Conservation (phyloP, 2,797 vertebrate species). For the Yasuhikotakia modesta region DNA sequence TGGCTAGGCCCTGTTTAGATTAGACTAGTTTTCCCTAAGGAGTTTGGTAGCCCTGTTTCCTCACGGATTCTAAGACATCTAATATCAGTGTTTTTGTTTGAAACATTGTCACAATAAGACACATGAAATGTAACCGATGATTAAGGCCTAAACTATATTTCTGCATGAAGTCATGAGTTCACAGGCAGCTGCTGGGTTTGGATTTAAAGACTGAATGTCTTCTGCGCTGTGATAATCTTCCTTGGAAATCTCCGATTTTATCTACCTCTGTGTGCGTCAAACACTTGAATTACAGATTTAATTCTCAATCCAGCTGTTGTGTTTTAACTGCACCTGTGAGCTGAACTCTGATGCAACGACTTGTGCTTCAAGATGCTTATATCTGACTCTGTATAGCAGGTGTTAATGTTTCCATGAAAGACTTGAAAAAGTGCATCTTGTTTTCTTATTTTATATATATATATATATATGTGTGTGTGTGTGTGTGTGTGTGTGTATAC, state of each 20-base stretch:
- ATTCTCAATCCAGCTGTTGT: slow-evolving; percentile 5
- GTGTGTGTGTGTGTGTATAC: no score
- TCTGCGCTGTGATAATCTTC: slow-evolving; percentile 20
- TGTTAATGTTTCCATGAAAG: no score
- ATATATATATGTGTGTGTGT: no score
- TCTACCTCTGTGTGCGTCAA: slow-evolving; percentile 20
- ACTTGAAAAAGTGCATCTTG: no score
- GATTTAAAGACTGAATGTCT: background rate
- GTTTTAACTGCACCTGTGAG: background rate
- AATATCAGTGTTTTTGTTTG: background rate
- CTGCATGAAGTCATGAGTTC: background rate
- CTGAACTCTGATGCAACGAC: slow-evolving; percentile 2
- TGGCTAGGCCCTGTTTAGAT: background rate
- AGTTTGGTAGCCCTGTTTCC: no score
- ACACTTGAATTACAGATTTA: slow-evolving; percentile 11
- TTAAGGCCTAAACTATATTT: background rate
- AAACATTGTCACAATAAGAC: background rate
- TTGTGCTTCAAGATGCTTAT: background rate
- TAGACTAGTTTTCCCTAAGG: background rate
- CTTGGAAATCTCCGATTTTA: slow-evolving; percentile 5
- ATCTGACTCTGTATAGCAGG: no score
- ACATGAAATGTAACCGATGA: background rate
- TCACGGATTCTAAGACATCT: background rate
- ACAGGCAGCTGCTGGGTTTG: background rate
- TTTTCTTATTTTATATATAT: no score